Evolutionary conservation across 2,888 invertebrate genomes (phyloP).

Genomic region (Furcula furcula): DNA sequence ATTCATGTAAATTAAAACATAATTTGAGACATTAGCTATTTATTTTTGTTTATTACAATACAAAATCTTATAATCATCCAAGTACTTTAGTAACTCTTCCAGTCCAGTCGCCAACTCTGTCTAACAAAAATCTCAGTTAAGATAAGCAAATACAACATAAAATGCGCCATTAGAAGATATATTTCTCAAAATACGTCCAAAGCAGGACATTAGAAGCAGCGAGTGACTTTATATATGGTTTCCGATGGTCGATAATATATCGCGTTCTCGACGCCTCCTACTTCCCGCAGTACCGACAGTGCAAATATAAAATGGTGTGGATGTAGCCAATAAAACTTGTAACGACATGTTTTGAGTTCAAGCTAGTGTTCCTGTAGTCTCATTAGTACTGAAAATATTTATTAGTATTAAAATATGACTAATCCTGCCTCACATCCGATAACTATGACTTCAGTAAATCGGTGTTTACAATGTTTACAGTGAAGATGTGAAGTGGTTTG

Average conservation of each 20-base stretch:
- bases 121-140: not conserved
- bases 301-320: slow-evolving; percentile 19
- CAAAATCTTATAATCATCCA: too few species aligned
- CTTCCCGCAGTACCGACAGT: slow-evolving; percentile 14
- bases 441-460: too few species aligned
- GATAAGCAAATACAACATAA: slow-evolving; percentile 1
- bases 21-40: too few species aligned
- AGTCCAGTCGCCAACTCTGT: too few species aligned
- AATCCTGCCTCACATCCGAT: too few species aligned
- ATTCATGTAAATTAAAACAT: too few species aligned
- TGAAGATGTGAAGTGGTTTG: too few species aligned
- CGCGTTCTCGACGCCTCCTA: slow-evolving; percentile 24
- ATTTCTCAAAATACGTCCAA: slow-evolving; percentile 20
- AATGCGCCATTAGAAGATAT: slow-evolving; percentile 14
- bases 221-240: slow-evolving; percentile 26
- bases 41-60: too few species aligned
- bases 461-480: too few species aligned
- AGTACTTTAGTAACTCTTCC: too few species aligned
- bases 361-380: not conserved
- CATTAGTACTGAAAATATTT: too few species aligned
- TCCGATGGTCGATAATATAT: slow-evolving; percentile 33
- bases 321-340: slow-evolving; percentile 23
- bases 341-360: slow-evolving; percentile 10
- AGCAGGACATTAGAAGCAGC: slow-evolving; percentile 15
- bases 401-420: too few species aligned